phyloP scores from a whole-genome alignment of 53 echinoderm and acorn worm genomes.

The Temnopleurus reevesii region DNA sequence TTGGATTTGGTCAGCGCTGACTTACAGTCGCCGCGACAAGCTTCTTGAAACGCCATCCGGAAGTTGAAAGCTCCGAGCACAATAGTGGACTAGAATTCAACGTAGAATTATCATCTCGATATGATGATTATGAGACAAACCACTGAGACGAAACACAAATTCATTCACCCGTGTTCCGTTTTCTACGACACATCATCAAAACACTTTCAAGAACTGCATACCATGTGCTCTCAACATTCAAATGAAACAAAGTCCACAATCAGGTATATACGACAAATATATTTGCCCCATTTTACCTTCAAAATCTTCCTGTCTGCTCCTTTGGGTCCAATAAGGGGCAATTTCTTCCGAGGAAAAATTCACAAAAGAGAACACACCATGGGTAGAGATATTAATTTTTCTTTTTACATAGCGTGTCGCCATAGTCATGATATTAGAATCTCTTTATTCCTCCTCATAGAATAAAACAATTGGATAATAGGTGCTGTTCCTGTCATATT shows the following conservation, averaged over 20 bases:
- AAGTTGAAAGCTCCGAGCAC: no score
- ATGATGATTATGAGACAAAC: not conserved
- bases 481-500: no score
- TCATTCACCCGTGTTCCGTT: not conserved
- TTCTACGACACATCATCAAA: not conserved
- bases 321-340: not conserved
- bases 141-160: not conserved
- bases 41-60: no score
- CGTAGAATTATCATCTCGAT: not conserved
- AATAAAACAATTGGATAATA: no score
- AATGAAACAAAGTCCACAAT: not conserved
- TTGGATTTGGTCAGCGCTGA: no score
- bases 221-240: not conserved
- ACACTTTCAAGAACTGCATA: slow-evolving; percentile 1
- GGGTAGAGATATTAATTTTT: not conserved
- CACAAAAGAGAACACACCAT: not conserved
- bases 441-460: no score
- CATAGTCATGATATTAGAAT: no score
- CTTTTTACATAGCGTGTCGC: not conserved
- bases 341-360: slow-evolving; percentile 16
- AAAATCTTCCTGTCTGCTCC: not conserved
- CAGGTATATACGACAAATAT: not conserved
- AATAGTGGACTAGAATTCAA: no score
- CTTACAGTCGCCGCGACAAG: no score
- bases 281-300: not conserved